Percentiles rank a stretch among this genome's conserved stretches.
Conservation (phyloP, 2,888 invertebrate genomes). For the Coleophora flavipennella region DNA sequence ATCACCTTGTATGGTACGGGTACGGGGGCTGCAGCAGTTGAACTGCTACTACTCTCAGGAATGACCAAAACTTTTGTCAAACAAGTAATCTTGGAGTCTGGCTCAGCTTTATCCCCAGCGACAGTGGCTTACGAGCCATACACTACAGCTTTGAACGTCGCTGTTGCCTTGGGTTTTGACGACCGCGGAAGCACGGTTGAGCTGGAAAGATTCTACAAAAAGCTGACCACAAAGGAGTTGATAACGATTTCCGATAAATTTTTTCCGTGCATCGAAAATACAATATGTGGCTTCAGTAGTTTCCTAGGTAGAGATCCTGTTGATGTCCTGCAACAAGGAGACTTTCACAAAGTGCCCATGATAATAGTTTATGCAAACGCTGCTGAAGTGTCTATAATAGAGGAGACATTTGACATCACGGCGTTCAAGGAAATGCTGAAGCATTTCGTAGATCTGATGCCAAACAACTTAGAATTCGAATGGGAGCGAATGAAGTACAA, state of each 20-base stretch:
- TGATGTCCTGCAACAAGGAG: constrained; percentile 27
- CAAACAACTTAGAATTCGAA: constrained; percentile 43
- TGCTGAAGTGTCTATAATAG: constrained; percentile 24
- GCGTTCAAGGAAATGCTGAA: constrained; percentile 27
- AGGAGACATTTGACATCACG: constrained; percentile 17
- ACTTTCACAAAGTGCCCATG: constrained; percentile 38
- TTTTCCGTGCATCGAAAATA: constrained; percentile 44
- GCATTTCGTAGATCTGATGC: constrained; percentile 38
- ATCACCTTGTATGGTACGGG: constrained; percentile 53
- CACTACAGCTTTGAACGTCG: constrained; percentile 36
- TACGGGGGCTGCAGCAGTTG: constrained; percentile 45
- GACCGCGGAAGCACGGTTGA: constrained; percentile 21
- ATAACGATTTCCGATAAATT: constrained; percentile 28
- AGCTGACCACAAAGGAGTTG: constrained; percentile 21
- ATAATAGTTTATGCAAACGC: constrained; percentile 36
- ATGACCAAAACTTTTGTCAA: constrained; percentile 40
- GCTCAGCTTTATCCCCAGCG: constrained; percentile 46
- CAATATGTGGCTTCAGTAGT: constrained; percentile 19
- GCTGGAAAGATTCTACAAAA: constrained; percentile 32
- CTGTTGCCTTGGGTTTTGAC: constrained; percentile 55
- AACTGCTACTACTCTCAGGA: constrained; percentile 44
- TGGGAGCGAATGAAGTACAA: constrained; percentile 23
- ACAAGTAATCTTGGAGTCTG: constrained; percentile 51
- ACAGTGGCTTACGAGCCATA: constrained; percentile 38
- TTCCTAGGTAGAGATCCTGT: constrained; percentile 42